These are phyloP conservation scores for Drosophila trichaetosa DNA, from an alignment of 2,888 invertebrate genomes.

Conservation along the genomic window DNA sequence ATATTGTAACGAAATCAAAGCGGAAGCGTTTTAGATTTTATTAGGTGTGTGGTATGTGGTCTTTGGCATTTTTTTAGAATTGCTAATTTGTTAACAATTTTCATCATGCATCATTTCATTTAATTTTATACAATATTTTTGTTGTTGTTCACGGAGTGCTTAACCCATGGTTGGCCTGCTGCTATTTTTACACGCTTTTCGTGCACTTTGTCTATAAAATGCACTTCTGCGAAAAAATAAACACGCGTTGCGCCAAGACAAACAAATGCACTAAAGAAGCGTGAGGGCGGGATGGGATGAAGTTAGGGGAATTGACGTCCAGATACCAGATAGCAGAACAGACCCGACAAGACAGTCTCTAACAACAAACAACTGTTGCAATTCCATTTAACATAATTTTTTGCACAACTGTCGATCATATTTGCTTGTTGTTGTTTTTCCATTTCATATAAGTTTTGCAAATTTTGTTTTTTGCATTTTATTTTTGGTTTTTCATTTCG, in stretches of 20 bases:
- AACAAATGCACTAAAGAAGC: conserved; percentile 35
- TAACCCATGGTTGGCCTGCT: conserved; percentile 47
- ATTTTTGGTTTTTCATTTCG: conserved; percentile 6
- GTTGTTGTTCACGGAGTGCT: conserved; percentile 22
- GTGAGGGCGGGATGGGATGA: neutral
- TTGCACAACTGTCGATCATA: conserved; percentile 68
- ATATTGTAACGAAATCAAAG: conserved; percentile 31
- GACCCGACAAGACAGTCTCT: conserved; percentile 53
- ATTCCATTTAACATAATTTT: conserved; percentile 75
- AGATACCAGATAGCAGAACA: conserved; percentile 13
- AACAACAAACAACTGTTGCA: conserved; percentile 78
- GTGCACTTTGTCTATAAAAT: conserved; percentile 73
- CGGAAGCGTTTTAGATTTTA: conserved; percentile 51
- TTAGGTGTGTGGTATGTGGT: conserved; percentile 18
- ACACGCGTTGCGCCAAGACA: conserved; percentile 60
- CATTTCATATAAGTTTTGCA: neutral
- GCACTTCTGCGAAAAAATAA: conserved; percentile 80
- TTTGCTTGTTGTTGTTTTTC: conserved; percentile 19
- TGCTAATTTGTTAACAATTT: conserved; percentile 46
- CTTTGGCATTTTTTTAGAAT: conserved; percentile 28
- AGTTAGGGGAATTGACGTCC: neutral
- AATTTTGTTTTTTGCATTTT: conserved; percentile 4
- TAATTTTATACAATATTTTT: conserved; percentile 22
- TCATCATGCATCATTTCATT: conserved; percentile 17
- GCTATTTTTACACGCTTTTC: conserved; percentile 51